Conservation (phyloP, 2,797 vertebrate species). For the Anguilla marmorata region DNA sequence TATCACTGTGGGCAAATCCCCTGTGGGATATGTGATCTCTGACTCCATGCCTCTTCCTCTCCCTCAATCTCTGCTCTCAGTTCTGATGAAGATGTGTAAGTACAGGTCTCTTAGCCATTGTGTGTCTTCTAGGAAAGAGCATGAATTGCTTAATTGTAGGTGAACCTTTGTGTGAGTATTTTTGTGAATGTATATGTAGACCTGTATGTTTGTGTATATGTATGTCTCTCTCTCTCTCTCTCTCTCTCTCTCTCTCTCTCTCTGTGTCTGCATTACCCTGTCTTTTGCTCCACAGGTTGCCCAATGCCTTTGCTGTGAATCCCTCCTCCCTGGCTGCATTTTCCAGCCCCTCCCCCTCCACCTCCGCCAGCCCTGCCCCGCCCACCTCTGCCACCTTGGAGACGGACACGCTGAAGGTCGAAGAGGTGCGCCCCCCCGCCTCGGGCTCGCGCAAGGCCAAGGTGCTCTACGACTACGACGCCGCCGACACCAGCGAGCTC, state of each 20-base stretch:
- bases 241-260: background rate
- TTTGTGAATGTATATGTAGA: conserved; percentile 4
- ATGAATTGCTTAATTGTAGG: background rate
- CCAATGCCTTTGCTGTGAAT: conserved; percentile 71
- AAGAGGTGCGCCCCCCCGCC: conserved; percentile 77
- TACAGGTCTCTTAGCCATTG: conserved; percentile 46
- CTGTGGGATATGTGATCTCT: background rate
- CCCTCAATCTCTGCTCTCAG: conserved; percentile 68
- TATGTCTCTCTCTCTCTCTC: background rate
- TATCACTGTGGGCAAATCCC: too few species aligned
- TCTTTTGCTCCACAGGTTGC: conserved; percentile 66
- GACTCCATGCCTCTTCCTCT: conserved; percentile 19
- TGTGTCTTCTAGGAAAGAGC: background rate
- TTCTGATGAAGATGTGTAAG: conserved; percentile 83
- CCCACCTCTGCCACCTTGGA: conserved; percentile 52
- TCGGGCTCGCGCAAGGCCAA: conserved; percentile 89
- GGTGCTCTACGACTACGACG: conserved; percentile 94
- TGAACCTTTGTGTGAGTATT: background rate
- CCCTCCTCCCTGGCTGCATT: conserved; percentile 67
- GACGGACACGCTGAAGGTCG: conserved; percentile 69
- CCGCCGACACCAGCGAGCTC: conserved; percentile 86
- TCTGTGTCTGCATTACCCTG: background rate
- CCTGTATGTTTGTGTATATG: background rate
- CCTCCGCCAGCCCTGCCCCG: conserved; percentile 64
- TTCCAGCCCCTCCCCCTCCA: conserved; percentile 68